These are phyloP conservation scores for Carassius auratus DNA, from an alignment of 2,113 vertebrate genomes.

Conservation along the genomic window DNA sequence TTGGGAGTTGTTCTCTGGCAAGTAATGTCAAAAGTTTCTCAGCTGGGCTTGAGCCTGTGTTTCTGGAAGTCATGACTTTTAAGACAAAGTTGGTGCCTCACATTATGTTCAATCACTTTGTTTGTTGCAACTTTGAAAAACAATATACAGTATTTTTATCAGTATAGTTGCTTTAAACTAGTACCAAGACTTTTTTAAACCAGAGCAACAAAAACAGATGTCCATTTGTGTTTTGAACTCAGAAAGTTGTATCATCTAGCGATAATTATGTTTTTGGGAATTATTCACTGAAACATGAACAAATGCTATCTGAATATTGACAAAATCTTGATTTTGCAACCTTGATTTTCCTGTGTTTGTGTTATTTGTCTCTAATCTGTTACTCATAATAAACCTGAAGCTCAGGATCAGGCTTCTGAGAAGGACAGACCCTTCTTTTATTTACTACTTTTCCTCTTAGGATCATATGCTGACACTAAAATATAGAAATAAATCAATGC, in stretches of 20 bases:
- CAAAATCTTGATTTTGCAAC: neutral
- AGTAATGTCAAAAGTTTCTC: neutral
- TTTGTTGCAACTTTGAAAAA: neutral
- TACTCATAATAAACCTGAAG: neutral
- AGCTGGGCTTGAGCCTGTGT: constrained; percentile 14
- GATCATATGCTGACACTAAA: neutral
- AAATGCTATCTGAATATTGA: neutral
- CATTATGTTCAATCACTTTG: neutral
- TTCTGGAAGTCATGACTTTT: neutral
- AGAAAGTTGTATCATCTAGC: neutral
- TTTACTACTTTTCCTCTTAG: neutral
- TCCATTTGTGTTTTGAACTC: neutral
- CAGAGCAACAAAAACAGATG: neutral
- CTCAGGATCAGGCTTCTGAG: neutral
- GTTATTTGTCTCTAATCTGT: neutral
- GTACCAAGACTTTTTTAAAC: neutral
- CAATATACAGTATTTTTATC: neutral
- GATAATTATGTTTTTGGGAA: neutral
- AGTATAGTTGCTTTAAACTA: neutral
- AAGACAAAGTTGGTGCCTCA: neutral
- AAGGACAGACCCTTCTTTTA: neutral
- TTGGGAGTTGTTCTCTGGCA: neutral
- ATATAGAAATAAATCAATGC: neutral
- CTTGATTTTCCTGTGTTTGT: neutral
- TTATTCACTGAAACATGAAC: neutral